phyloP scores from a whole-genome alignment of 1,140 invertebrate genomes.

The Colletes gigas region DNA sequence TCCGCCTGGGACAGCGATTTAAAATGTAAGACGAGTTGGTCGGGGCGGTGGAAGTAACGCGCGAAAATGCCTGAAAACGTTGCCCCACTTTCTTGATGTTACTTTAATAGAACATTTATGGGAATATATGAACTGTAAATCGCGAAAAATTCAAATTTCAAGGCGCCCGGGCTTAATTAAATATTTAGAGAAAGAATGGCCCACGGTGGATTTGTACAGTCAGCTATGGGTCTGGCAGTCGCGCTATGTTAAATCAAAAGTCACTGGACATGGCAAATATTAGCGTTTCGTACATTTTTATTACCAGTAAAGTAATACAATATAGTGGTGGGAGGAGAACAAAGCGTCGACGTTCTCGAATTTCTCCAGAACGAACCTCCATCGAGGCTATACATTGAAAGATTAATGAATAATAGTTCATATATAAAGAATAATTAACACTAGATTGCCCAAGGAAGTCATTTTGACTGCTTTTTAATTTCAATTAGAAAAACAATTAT shows the following conservation, averaged over 20 bases:
- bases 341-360: too few relatives aligned
- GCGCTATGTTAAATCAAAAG: too few relatives aligned
- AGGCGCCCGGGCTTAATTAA: slow-evolving; percentile 10
- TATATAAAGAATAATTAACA: too few relatives aligned
- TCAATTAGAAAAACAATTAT: too few relatives aligned
- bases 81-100: slow-evolving; percentile 10
- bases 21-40: background rate
- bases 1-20: background rate
- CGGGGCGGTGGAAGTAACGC: background rate
- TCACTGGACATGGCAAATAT: background rate
- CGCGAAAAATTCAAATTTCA: slow-evolving; percentile 3
- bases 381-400: too few relatives aligned
- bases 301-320: too few relatives aligned
- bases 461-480: too few relatives aligned
- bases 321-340: too few relatives aligned
- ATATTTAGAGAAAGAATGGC: slow-evolving; percentile 21
- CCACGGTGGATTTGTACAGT: background rate
- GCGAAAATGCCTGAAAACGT: slow-evolving; percentile 4
- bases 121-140: slow-evolving; percentile 5
- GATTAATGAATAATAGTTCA: too few relatives aligned
- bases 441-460: too few relatives aligned
- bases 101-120: slow-evolving; percentile 26
- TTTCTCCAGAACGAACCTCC: too few relatives aligned
- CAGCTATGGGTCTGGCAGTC: background rate
- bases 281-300: too few relatives aligned